Evolutionary conservation across 1,140 invertebrate species (phyloP).

Genomic region (Atopsyche davidsoni): DNA sequence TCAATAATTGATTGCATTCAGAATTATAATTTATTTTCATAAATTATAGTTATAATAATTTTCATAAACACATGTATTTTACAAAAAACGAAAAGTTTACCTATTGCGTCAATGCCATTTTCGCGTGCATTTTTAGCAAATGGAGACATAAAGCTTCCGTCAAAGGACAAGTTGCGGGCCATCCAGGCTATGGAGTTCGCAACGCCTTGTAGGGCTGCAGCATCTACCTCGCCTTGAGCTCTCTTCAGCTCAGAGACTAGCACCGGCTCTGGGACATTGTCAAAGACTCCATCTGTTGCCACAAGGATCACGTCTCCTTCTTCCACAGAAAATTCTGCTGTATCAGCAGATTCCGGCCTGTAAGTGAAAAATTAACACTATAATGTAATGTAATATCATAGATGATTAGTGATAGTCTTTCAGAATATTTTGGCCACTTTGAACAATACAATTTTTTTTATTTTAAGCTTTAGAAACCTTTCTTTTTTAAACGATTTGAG

Average conservation of each 20-base stretch:
- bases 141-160: slow-evolving; percentile 90
- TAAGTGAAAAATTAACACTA: slow-evolving; percentile 19
- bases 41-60: too few species aligned
- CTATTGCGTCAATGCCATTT: slow-evolving; percentile 88
- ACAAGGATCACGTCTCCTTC: slow-evolving; percentile 93
- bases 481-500: too few species aligned
- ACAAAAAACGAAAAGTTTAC: slow-evolving; percentile 52
- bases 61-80: too few species aligned
- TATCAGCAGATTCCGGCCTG: slow-evolving; percentile 87
- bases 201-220: slow-evolving; percentile 73
- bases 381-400: background rate
- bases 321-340: slow-evolving; percentile 83
- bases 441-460: background rate
- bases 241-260: slow-evolving; percentile 74
- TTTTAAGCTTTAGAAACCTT: too few species aligned
- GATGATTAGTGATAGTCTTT: background rate
- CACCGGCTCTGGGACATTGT: slow-evolving; percentile 90
- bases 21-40: too few species aligned
- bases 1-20: too few species aligned
- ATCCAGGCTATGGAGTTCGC: slow-evolving; percentile 93
- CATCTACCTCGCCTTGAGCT: slow-evolving; percentile 47
- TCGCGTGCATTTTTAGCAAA: slow-evolving; percentile 88
- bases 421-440: background rate
- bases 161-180: slow-evolving; percentile 87
- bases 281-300: slow-evolving; percentile 96